Percentiles rank a stretch among this genome's conserved stretches.
Evolutionary conservation across 2,888 invertebrate genomes (phyloP).

Genomic region (Mesochorus sp.): DNA sequence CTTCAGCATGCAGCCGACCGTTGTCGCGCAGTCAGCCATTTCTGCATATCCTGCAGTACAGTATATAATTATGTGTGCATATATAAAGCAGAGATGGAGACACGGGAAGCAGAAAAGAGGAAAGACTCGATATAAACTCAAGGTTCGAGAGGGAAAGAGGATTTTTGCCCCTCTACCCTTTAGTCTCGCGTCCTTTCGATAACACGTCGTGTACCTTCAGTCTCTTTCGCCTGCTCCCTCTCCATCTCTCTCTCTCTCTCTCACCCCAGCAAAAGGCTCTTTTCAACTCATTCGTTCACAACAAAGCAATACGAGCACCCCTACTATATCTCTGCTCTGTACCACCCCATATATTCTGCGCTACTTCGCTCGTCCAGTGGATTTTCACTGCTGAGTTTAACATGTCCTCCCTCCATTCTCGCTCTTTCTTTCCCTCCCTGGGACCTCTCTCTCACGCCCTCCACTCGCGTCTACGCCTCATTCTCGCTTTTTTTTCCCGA

Average conservation of each 20-base stretch:
- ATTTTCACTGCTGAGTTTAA: constrained; percentile 20
- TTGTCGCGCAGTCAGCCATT: not conserved
- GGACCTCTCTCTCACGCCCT: not conserved
- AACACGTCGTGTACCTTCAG: not conserved
- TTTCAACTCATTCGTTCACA: not conserved
- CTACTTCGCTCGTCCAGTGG: constrained; percentile 1
- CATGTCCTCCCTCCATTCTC: not conserved
- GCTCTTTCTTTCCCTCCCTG: constrained; percentile 1
- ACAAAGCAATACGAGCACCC: not conserved
- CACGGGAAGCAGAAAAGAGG: not conserved
- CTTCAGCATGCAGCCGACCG: too few species aligned
- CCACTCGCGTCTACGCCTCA: not conserved
- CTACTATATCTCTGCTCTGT: too few species aligned
- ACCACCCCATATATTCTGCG: too few species aligned
- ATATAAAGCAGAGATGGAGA: not conserved
- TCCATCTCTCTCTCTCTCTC: constrained; percentile 8
- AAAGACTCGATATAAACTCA: constrained; percentile 41
- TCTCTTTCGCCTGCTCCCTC: constrained; percentile 23
- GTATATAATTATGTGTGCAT: not conserved
- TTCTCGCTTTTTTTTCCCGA: constrained; percentile 8
- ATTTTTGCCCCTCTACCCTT: constrained; percentile 14
- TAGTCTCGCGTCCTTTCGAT: not conserved
- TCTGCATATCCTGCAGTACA: constrained; percentile 17
- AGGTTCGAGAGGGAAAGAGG: constrained; percentile 15
- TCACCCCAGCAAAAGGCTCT: not conserved